A percentile compares a stretch with the other conserved stretches of the same genome.
Evolutionary conservation across 2,113 vertebrate genomes (phyloP).

Genomic region (Callipepla squamata): DNA sequence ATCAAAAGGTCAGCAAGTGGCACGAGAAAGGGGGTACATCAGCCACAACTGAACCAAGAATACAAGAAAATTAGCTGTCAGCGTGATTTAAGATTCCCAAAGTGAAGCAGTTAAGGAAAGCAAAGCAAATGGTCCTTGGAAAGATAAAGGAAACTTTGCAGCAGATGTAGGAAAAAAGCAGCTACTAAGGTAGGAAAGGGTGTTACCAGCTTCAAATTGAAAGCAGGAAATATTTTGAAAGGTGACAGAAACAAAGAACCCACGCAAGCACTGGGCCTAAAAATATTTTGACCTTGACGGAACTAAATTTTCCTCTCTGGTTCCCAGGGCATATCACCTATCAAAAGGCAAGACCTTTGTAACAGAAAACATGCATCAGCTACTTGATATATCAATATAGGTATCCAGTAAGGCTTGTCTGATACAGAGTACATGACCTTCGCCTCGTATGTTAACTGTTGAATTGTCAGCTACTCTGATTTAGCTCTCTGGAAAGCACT

Average conservation of each 20-base stretch:
- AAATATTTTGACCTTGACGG: neutral
- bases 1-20: neutral
- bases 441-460: neutral
- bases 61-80: neutral
- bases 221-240: neutral
- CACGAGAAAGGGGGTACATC: neutral
- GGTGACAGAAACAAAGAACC: neutral
- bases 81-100: neutral
- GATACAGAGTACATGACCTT: neutral
- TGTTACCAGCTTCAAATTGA: neutral
- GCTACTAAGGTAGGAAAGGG: neutral
- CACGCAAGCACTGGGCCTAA: neutral
- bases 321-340: neutral
- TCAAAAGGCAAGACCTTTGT: neutral
- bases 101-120: neutral
- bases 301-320: neutral
- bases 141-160: neutral
- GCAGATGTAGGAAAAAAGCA: neutral
- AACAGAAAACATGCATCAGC: neutral
- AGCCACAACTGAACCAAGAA: neutral
- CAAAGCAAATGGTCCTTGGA: neutral
- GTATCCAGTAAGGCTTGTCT: neutral
- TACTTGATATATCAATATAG: neutral
- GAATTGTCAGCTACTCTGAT: neutral
- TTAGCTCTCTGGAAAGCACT: neutral